phyloP scores from a whole-genome alignment of 2,888 invertebrate species.

The Rhagonycha lutea region DNA sequence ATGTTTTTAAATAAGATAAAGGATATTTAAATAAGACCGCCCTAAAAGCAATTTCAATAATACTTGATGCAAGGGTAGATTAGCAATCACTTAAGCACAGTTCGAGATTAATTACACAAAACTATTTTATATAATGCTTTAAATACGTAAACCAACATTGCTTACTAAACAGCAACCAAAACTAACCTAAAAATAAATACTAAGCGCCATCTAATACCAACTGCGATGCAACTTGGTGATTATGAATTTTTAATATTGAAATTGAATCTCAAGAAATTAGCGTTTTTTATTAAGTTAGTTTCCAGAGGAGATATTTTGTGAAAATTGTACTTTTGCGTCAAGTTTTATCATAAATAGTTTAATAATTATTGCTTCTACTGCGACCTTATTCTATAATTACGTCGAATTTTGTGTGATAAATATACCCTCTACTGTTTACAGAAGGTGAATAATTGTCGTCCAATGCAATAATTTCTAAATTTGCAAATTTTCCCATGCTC shows the following conservation, averaged over 20 bases:
- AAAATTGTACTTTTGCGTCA: not conserved
- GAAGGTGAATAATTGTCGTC: constrained; percentile 24
- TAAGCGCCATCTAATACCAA: not conserved
- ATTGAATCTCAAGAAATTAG: not conserved
- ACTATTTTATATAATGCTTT: not conserved
- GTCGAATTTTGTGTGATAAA: not conserved
- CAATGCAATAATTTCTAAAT: constrained; percentile 39
- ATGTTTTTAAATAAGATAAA: not conserved
- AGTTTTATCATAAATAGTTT: not conserved
- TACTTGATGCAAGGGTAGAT: not conserved
- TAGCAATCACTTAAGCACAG: not conserved
- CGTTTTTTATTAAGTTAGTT: not conserved
- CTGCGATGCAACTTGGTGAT: not conserved
- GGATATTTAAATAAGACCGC: not conserved
- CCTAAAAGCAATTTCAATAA: not conserved
- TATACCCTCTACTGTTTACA: constrained; percentile 19
- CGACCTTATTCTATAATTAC: not conserved
- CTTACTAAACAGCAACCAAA: not conserved
- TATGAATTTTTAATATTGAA: not conserved
- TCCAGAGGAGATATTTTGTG: not conserved
- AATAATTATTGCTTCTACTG: not conserved
- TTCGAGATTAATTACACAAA: not conserved
- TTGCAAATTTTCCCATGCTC: constrained; percentile 6
- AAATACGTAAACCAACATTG: not conserved
- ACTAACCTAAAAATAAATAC: not conserved